A percentile compares a stretch with the other conserved stretches of the same genome.
These are phyloP conservation scores for Erethizon dorsatum DNA, from an alignment of 2,797 vertebrate species.

Conservation along the genomic window DNA sequence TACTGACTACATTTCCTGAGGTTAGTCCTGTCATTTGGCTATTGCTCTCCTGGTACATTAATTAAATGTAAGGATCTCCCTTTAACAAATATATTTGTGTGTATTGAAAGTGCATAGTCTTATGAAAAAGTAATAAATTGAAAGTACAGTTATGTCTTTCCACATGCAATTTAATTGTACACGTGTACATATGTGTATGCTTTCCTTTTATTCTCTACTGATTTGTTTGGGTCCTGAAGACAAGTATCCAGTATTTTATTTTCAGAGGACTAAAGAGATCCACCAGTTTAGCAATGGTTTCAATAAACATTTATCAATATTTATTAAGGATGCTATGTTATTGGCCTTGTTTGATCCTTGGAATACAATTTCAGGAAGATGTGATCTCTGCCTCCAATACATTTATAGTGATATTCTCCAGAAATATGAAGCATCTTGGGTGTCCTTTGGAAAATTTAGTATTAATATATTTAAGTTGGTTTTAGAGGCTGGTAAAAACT, in stretches of 20 bases:
- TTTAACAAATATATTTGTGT: not conserved
- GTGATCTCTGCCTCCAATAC: not conserved
- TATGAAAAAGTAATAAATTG: conserved; percentile 1
- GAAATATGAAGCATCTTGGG: conserved; percentile 3
- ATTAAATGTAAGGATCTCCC: not conserved
- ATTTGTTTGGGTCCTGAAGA: not conserved
- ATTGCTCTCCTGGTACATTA: not conserved
- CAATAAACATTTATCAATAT: not conserved
- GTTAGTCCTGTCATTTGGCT: not conserved
- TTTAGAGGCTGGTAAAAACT: not conserved
- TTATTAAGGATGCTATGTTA: not conserved
- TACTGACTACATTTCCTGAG: not conserved
- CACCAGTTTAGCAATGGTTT: not conserved
- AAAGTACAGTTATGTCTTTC: conserved; percentile 20
- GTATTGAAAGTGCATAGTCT: conserved; percentile 24
- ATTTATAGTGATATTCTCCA: not conserved
- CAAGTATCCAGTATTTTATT: not conserved
- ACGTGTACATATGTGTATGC: not conserved
- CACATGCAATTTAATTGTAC: not conserved
- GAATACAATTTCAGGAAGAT: not conserved
- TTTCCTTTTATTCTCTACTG: not conserved
- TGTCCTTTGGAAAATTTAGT: not conserved
- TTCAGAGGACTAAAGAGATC: not conserved
- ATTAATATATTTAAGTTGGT: not conserved
- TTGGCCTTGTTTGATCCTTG: not conserved